Evolutionary conservation across 2,113 vertebrate genomes (phyloP), one percentile per base, ranked within the genome.

Genomic region (Pomatostomus ruficeps): DNA sequence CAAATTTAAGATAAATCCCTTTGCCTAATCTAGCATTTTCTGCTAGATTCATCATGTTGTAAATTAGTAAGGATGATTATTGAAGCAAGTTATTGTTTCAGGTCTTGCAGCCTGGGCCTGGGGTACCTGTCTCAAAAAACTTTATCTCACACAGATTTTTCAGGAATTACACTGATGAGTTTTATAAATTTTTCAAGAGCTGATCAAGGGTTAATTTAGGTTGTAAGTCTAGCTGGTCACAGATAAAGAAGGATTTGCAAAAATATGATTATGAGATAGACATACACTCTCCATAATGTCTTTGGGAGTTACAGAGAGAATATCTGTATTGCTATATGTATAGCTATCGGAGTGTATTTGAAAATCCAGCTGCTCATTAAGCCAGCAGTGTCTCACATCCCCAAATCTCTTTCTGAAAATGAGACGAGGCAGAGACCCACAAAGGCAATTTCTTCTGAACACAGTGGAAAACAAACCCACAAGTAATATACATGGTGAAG

Each of bases 401-500:
- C 14, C 5, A 58, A 66, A 5, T 28, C 3, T 52, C 38, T 77
- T 89, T 70, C 66, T 71, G 33, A 52, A 85, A 66, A 74, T 31
- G 12, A 72, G 14, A 31, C 18, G 43, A 68, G 26, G 16, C 18
- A 29, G 25, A 61, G 14, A 43, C 10, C 20, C 25, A 55, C 18
- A 38, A 46, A 33, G 3, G 1, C 0, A 1, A 38, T 40, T 74
- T 68, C 17, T 36, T 18, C 15, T 40, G 42, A 82, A 10, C 7
- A 54, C 19, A 45, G 3, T 14, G 26, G 9, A 61, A 43, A 80
- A 48, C 31, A 72, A 72, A 46, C 4, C 7, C 28, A 33, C 33
- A 17, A 23, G 24, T 40, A 71, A 51, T 1, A 0, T 15, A 13
- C 9, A 2, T 23, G 28, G 21, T 40, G 82, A 73, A 61, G 11